Base-by-base conservation (phyloP, 1,140 invertebrate species). In the Aricia agestis region DNA sequence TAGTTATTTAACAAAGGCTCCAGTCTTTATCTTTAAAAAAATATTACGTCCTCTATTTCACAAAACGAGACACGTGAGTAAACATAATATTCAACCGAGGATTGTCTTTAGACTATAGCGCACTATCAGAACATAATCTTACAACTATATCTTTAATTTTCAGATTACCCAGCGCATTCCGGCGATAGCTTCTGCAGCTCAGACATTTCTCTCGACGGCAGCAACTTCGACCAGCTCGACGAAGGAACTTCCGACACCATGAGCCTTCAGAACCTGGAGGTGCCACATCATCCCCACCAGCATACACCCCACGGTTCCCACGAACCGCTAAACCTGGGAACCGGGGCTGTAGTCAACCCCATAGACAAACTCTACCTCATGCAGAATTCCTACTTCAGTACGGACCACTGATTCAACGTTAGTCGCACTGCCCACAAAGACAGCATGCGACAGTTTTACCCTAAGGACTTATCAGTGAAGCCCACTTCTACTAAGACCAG, bases 351-450 rank as follows among this genome's bases (percentile, higher is more conserved):
- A 13, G 94, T 96, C 82, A 99, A 99, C 90, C 98, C 98, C 45
- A 99, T 99, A 77, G 98, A 99, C 90, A 98, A 98, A 92, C 94
- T 99, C 65, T 99, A 98, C 92, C 96, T 98, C 80, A 99, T 99
- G 98, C 97, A 98, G 90, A 98, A 96, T 91, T 98, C 97, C 45
- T 98, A 98, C 87, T 98, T 98, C 85, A 95, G 94, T 82, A 94
- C 93, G 72, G 94, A 95, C 81, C 94, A 95, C 82, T 92, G 87
- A 91, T 89, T 86, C 70, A 80, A 31, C 68, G 67, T 72, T 66
- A 77, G 74, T 66, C 78, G 83, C 79, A 78, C 72, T 71, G 78
- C 74, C 68, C 72, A 68, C 63, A 63, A 76, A 66, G 68, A 67
- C 67, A 73, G 70, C 10, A 74, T 77, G 77, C 79, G 77, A 63